Evolutionary conservation across 2,113 vertebrate species (phyloP), one percentile per base, ranked within the genome.

Genomic region (Esox niger): DNA sequence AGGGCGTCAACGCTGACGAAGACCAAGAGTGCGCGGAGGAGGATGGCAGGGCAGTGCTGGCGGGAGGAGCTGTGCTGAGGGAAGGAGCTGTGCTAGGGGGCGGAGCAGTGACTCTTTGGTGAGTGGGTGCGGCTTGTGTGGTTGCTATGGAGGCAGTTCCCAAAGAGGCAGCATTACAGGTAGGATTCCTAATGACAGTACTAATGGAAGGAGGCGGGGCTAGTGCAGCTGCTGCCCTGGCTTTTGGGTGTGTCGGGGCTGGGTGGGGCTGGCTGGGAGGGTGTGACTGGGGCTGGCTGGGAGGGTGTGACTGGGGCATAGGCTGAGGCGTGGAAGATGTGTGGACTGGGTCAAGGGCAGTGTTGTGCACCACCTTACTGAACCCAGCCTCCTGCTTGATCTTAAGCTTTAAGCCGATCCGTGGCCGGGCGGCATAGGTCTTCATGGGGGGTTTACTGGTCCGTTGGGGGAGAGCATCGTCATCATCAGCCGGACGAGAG

Each of bases 351-450:
- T 96, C 96, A 76, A 97, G 78, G 0, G 96, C 96, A 0, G 95
- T 97, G 88, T 98, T 98, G 83, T 97, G 95, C 2, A 98, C 93
- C 6, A 98, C 95, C 74, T 97, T 97, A 70, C 94, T 94, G 61
- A 96, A 90, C 0, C 96, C 95, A 0, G 95, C 95, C 57, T 97
- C 96, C 79, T 98, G 96, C 67, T 97, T 98, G 89, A 98, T 98
- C 87, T 98, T 97, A 8, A 98, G 82, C 82, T 98, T 98, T 64
- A 97, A 86, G 15, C 95, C 94, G 0, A 97, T 96, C 27, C 95
- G 90, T 59, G 94, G 93, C 0, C 96, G 94, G 0, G 96, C 96
- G 84, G 96, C 96, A 2, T 98, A 97, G 3, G 96, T 97, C 79
- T 98, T 98, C 54, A 96, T 96, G 5, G 95, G 95, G 0, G 95